Evolutionary conservation across 2,888 invertebrate genomes (phyloP).

Genomic region (Eurytoma adleriae): DNA sequence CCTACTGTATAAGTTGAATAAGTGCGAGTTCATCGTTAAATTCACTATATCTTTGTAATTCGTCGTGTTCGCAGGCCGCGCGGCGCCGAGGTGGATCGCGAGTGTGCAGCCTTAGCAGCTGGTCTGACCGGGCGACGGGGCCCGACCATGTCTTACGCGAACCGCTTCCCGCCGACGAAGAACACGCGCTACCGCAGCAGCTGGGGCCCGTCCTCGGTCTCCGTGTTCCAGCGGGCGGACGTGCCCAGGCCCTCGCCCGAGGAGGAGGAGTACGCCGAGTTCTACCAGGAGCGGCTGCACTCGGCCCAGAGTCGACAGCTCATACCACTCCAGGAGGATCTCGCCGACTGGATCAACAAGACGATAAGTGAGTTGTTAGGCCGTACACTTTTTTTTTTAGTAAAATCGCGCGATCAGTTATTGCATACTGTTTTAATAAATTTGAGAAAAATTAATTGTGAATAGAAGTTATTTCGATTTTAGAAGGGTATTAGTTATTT

Average conservation of each 20-base stretch:
- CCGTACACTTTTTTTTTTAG: slow-evolving; percentile 14
- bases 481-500: no score
- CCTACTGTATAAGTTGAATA: no score
- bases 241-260: slow-evolving; percentile 72
- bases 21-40: no score
- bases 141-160: slow-evolving; percentile 70
- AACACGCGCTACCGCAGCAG: slow-evolving; percentile 76
- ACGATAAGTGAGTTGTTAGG: slow-evolving; percentile 83
- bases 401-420: no score
- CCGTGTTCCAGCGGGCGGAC: slow-evolving; percentile 73
- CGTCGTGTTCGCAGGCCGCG: no score
- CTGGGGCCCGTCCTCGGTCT: slow-evolving; percentile 81
- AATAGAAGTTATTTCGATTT: no score
- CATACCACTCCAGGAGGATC: slow-evolving; percentile 89
- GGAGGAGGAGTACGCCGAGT: slow-evolving; percentile 81
- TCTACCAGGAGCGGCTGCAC: slow-evolving; percentile 85
- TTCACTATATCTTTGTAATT: no score
- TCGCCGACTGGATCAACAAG: slow-evolving; percentile 93
- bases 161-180: slow-evolving; percentile 73
- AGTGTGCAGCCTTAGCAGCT: slow-evolving; percentile 1
- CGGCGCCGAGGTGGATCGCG: neutral
- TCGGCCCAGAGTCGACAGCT: slow-evolving; percentile 88
- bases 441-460: no score
- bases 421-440: no score
- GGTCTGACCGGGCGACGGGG: slow-evolving; percentile 17